Conservation (phyloP, 2,888 invertebrate species). For the Oxyteleia sp. region DNA sequence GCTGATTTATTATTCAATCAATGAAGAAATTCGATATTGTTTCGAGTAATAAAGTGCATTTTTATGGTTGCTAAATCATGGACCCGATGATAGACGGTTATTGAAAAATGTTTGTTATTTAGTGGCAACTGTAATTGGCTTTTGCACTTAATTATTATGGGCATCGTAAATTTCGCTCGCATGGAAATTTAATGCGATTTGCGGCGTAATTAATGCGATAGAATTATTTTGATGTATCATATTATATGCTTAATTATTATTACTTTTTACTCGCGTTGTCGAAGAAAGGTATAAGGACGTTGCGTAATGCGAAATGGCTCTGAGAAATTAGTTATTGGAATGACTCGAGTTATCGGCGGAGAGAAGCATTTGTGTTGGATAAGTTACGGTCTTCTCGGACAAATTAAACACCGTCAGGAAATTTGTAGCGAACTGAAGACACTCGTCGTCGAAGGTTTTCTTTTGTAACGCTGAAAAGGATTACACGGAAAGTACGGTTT, state of each 20-base stretch:
- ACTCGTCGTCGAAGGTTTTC: too few relatives aligned
- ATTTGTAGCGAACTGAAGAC: too few relatives aligned
- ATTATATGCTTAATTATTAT: constrained; percentile 1
- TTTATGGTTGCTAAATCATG: constrained; percentile 32
- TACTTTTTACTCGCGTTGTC: neutral
- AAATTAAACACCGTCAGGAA: too few relatives aligned
- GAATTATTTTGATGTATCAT: constrained; percentile 17
- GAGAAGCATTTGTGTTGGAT: neutral
- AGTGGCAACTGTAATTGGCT: constrained; percentile 34
- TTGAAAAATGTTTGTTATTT: constrained; percentile 40
- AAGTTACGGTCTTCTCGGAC: neutral
- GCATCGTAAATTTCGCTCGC: constrained; percentile 34
- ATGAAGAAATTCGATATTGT: constrained; percentile 34
- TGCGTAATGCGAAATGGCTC: neutral
- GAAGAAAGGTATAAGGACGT: neutral
- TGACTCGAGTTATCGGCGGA: neutral
- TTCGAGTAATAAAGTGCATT: constrained; percentile 24
- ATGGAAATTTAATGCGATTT: constrained; percentile 38
- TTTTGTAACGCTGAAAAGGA: too few relatives aligned
- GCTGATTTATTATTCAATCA: constrained; percentile 46
- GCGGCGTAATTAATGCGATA: constrained; percentile 25
- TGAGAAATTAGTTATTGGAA: neutral
- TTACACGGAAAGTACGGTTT: too few relatives aligned
- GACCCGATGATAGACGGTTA: constrained; percentile 22
- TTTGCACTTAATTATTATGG: constrained; percentile 39